Evolutionary conservation across 1,140 invertebrate genomes (phyloP), one percentile per base, ranked within the genome.

Genomic region (Argopecten irradians): DNA sequence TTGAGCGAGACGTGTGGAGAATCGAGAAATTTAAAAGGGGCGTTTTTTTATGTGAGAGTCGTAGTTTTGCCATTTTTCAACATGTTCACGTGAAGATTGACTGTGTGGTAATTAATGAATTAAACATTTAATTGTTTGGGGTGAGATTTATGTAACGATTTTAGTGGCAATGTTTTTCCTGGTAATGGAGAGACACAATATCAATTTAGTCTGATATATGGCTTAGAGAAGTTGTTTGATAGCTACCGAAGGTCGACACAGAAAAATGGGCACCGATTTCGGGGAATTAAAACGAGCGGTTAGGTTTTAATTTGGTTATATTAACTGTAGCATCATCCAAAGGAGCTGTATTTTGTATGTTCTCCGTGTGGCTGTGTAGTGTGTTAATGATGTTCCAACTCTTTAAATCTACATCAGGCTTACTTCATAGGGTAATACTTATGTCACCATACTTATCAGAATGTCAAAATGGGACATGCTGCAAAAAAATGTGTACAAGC

Each of bases 291-390:
- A 71, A 71, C 55, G 55, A 71, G 55, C 55, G 55, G 55, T 71
- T 71, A 71, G 55, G 55, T 71, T 71, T 71, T 71, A 71, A 71
- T 71, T 71, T 71, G 55, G 55, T 71, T 71, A 71, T 71, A 71
- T 71, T 71, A 71, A 71, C 55, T 71, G 55, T n/a, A 71, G 55
- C 55, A 28, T n/a, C n/a, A n/a, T 71, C 55, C 55, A 71, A 71
- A 71, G 55, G 28, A 71, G 55, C 22, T n/a, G 55, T 71, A 71
- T 71, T 71, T 71, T 5, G 55, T 71, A 5, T 22, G 55, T n/a
- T 71, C 22, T 71, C n/a, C 1, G 55, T n/a, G 22, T 71, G 22
- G 1, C n/a, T n/a, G n/a, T n/a, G n/a, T 71, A 8, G 55, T 71
- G 55, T n/a, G 55, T n/a, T 28, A n/a, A 28, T 28, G 28, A 71